Evolutionary conservation across 2,113 vertebrate genomes (phyloP).

Genomic region (Calidris pygmaea): DNA sequence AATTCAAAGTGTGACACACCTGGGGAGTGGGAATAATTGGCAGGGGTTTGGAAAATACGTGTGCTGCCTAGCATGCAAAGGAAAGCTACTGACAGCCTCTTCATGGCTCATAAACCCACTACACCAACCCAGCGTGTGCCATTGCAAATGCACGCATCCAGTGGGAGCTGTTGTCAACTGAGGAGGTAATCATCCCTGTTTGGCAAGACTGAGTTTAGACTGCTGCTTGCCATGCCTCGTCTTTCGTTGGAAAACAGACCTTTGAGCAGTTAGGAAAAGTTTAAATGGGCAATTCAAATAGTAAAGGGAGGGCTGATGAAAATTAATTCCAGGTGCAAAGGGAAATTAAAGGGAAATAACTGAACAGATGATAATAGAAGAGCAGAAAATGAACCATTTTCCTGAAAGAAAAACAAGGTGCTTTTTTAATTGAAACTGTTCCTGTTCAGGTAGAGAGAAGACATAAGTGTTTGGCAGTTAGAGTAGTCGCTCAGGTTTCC

Average conservation of each 20-base stretch:
- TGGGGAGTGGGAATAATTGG: background rate
- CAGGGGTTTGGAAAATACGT: background rate
- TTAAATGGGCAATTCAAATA: constrained; percentile 35
- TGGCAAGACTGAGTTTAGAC: background rate
- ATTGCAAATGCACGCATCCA: background rate
- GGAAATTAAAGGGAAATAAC: constrained; percentile 44
- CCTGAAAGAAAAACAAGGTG: constrained; percentile 13
- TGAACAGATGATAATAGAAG: constrained; percentile 9
- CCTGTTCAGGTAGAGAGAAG: background rate
- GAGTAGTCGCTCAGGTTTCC: background rate
- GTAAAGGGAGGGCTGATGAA: background rate
- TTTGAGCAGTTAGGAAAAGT: constrained; percentile 7
- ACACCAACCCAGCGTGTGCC: background rate
- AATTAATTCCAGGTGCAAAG: constrained; percentile 52
- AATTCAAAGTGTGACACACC: background rate
- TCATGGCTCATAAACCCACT: constrained; percentile 9
- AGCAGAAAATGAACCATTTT: constrained; percentile 11
- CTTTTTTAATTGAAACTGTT: constrained; percentile 22
- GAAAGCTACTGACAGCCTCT: background rate
- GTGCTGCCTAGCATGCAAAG: background rate
- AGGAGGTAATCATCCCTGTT: background rate
- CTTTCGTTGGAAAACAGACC: background rate
- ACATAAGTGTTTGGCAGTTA: background rate
- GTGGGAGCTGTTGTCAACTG: constrained; percentile 18
- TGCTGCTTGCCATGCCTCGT: background rate